Conservation (phyloP, 2,797 vertebrate genomes). For the Chrosomus eos region DNA sequence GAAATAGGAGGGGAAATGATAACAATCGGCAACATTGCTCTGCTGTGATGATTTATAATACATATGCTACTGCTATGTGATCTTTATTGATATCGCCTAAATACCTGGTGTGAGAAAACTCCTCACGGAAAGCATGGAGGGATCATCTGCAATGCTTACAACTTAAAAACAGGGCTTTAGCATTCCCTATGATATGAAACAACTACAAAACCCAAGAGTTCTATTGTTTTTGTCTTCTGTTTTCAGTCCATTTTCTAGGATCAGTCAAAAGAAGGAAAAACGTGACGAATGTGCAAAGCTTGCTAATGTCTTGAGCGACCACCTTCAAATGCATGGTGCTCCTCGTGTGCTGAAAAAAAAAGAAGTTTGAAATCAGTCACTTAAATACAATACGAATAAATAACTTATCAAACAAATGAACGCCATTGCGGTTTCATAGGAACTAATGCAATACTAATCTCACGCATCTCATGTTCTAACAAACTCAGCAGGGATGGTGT, state of each 20-base stretch:
- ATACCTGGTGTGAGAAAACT: conserved; percentile 16
- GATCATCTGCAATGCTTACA: conserved; percentile 40
- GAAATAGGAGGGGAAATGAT: not conserved
- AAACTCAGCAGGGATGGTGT: not conserved
- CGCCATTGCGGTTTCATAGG: too few relatives aligned
- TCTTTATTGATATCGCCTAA: conserved; percentile 45
- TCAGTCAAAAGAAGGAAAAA: conserved; percentile 47
- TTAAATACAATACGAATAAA: not conserved
- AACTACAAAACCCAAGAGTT: conserved; percentile 57
- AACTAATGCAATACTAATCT: not conserved
- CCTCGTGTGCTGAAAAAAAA: conserved; percentile 86
- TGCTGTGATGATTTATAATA: conserved; percentile 41
- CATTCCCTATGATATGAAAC: conserved; percentile 39
- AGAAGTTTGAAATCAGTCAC: conserved; percentile 39
- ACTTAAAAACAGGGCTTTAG: conserved; percentile 31
- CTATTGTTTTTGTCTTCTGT: conserved; percentile 34
- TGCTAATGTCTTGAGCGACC: conserved; percentile 85
- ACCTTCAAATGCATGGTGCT: conserved; percentile 96
- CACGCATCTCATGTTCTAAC: not conserved
- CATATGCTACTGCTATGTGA: conserved; percentile 49
- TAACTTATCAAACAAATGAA: not conserved
- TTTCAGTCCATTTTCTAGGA: conserved; percentile 54
- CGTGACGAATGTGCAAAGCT: conserved; percentile 66
- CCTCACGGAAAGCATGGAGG: conserved; percentile 20
- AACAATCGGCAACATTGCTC: conserved; percentile 34